Evolutionary conservation across 2,888 invertebrate species (phyloP), one percentile per base, ranked within the genome.

Genomic region (Subacronicta megacephala): DNA sequence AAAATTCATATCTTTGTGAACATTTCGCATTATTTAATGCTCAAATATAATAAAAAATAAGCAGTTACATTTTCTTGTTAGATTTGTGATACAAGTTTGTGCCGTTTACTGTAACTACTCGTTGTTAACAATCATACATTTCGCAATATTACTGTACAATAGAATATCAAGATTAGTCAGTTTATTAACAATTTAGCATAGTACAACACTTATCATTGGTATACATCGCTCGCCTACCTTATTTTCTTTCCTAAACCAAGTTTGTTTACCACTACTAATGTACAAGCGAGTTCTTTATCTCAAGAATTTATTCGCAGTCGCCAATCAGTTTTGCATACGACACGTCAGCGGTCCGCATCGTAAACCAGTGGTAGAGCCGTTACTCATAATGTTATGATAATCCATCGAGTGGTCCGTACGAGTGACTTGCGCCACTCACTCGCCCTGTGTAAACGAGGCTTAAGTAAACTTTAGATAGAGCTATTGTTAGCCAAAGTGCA

Each of bases 331-430:
- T 75, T 75, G 77, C 75, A 75, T 75, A 76, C 74, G 71, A 75
- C 75, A 75, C 75, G 74, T 70, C 64, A 53, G 50, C 42, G 45
- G 40, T 59, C 55, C 31, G 65, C 65, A 55, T 67, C 75, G 77
- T 77, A 76, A 77, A 76, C 75, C 75, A 72, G 62, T 75, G 73
- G 75, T 72, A 66, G 40, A 61, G 72, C 77, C 75, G 77, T 77
- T 77, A 77, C 69, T 77, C 77, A 77, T 77, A 74, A 77, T 77
- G 77, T 79, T 79, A 79, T 79, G 78, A 78, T 78, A 78, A 78
- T 78, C 75, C 75, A 66, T 72, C 64, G 76, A 75, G 68, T 70
- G 57, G 61, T 58, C 54, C 67, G 74, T 66, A 59, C 76, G 67
- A 76, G 78, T 76, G 71, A 76, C 71, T 72, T 66, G 78, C 63